A percentile compares a stretch with the other conserved stretches of the same genome.
These are phyloP conservation scores for Drosophila demipolita DNA, from an alignment of 2,888 invertebrate genomes.

Conservation along the genomic window DNA sequence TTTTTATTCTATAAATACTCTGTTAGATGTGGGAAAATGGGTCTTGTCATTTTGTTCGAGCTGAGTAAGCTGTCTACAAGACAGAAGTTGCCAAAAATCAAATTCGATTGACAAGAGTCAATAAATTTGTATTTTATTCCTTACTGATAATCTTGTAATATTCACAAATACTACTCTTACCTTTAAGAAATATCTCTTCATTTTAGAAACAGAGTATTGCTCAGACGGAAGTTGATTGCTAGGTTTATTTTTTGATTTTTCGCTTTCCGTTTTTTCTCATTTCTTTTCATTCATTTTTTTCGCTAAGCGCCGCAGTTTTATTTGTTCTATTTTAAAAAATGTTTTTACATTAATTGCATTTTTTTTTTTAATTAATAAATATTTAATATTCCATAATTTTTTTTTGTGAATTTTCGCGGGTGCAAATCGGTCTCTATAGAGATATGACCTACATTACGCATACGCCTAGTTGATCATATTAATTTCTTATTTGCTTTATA, in stretches of 20 bases:
- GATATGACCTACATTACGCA: slow-evolving; percentile 35
- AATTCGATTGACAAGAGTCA: background rate
- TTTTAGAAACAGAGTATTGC: slow-evolving; percentile 1
- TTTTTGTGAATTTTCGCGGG: slow-evolving; percentile 32
- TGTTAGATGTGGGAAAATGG: background rate
- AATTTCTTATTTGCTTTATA: slow-evolving; percentile 6
- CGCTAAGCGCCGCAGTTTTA: slow-evolving; percentile 57
- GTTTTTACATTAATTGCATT: slow-evolving; percentile 9
- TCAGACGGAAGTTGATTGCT: background rate
- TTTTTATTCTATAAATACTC: slow-evolving; percentile 6
- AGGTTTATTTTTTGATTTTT: background rate
- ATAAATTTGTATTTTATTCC: background rate
- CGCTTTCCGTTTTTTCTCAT: slow-evolving; percentile 15
- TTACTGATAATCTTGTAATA: background rate
- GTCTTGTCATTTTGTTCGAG: background rate
- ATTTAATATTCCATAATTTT: slow-evolving; percentile 17
- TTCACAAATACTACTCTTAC: background rate
- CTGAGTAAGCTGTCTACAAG: background rate
- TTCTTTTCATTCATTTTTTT: slow-evolving; percentile 35
- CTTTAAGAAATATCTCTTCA: background rate
- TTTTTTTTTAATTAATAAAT: background rate
- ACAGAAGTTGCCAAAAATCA: background rate
- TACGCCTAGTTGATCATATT: slow-evolving; percentile 18
- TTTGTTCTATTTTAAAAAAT: slow-evolving; percentile 30
- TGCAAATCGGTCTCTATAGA: background rate